A percentile compares a stretch with the other conserved stretches of the same genome.
Conservation (phyloP, 1,140 invertebrate genomes). For the Scaptomyza montana region DNA sequence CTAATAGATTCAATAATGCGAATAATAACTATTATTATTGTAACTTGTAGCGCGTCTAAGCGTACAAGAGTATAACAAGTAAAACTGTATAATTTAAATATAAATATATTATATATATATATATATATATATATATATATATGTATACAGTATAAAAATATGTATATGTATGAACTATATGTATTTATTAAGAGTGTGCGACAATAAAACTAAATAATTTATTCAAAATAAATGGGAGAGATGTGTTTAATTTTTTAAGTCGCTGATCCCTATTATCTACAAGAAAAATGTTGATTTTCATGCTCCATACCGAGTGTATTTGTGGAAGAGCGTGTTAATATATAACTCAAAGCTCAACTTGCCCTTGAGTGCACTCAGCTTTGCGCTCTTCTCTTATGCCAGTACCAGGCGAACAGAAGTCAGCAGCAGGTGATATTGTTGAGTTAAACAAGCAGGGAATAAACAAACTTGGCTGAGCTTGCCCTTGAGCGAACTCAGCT, state of each 20-base stretch:
- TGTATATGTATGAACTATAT: slow-evolving; percentile 19
- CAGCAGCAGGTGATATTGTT: too few species aligned
- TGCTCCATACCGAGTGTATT: too few species aligned
- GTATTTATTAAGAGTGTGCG: slow-evolving; percentile 79
- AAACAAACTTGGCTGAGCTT: too few species aligned
- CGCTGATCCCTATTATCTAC: too few species aligned
- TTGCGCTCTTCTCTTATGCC: too few species aligned
- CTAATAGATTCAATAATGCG: slow-evolving; percentile 61
- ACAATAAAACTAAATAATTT: slow-evolving; percentile 83
- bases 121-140: slow-evolving; percentile 39
- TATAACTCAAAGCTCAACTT: too few species aligned
- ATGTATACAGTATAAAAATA: slow-evolving; percentile 39
- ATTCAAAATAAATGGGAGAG: slow-evolving; percentile 59
- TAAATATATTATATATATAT: slow-evolving; percentile 39
- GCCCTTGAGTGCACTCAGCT: too few species aligned
- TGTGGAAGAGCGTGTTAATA: too few species aligned
- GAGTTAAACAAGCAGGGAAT: too few species aligned
- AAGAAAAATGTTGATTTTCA: too few species aligned
- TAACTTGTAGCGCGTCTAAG: slow-evolving; percentile 26
- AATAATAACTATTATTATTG: slow-evolving; percentile 40
- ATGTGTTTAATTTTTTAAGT: neutral
- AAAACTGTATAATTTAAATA: slow-evolving; percentile 69
- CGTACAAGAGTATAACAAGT: slow-evolving; percentile 27
- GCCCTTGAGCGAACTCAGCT: too few species aligned
- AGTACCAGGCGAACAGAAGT: too few species aligned